Base-by-base conservation (phyloP, 2,113 vertebrate species). In the Candoia aspera region DNA sequence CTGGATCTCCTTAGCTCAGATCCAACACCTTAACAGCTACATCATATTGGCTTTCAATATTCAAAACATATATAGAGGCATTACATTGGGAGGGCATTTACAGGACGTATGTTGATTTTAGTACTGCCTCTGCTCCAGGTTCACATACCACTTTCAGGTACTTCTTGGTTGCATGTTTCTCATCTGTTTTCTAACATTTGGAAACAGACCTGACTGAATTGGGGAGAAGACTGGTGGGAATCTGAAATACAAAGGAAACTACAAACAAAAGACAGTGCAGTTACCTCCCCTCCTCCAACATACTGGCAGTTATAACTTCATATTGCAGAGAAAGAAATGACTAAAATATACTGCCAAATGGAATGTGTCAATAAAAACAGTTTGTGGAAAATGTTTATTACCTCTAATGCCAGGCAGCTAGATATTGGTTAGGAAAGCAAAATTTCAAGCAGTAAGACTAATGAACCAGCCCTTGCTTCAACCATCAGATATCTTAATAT, bases 361-460 rank as follows among this genome's bases (percentile, higher is more conserved):
- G 53, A 87, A 23, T 0, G 0, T 0, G 0, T 2, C 0, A 88
- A 10, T 42, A 60, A 60, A 6, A 88, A 49, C 49, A 49, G 49
- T 29, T 88, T 88, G 21, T 9, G 0, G 8, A 91, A 24, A 54
- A 79, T 58, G 26, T 17, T 29, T 87, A 59, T 62, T 5, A 83
- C 54, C 10, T 9, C 6, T 13, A 37, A 15, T 1, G 46, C 84
- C 42, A 58, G n/a, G 58, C 0, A 49, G 83, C 59, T 42, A 33
- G 57, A 46, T 6, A 57, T 49, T 49, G 6, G 49, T 2, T 5
- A 49, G 49, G 49, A 49, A 49, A 55, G 42, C 5, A 19, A 84
- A 84, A 88, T 23, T 86, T 86, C 92, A 88, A 88, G 60, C 0
- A 57, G 0, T 24, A 12, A n/a, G 26, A 92, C n/a, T 55, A 64